Percentiles rank a stretch among this genome's conserved stretches.
These are phyloP conservation scores for Yasuhikotakia modesta DNA, from an alignment of 2,797 vertebrate species.

Conservation along the genomic window DNA sequence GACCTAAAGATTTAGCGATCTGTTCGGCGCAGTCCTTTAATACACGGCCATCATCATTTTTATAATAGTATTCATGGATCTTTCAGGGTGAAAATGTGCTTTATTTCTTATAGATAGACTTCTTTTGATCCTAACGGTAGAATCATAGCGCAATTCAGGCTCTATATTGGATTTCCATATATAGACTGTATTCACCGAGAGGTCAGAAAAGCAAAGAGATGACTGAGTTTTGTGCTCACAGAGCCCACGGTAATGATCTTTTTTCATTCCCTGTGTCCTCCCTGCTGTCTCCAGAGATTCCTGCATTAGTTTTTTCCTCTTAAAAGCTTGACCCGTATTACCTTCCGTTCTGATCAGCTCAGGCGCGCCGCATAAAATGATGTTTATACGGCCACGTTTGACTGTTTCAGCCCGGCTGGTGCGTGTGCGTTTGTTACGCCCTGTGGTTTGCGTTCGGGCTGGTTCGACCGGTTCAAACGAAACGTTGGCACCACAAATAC, in stretches of 20 bases:
- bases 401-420: not conserved
- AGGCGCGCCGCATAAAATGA: conserved; percentile 27
- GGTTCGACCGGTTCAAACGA: not conserved
- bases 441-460: not conserved
- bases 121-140: conserved; percentile 11
- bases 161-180: conserved; percentile 8
- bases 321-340: conserved; percentile 41
- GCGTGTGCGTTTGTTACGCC: not conserved
- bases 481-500: not conserved
- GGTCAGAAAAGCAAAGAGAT: conserved; percentile 31
- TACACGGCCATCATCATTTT: conserved; percentile 12
- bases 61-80: not conserved
- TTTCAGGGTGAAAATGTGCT: not conserved
- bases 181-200: conserved; percentile 1
- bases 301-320: conserved; percentile 27
- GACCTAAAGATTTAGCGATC: conserved; percentile 11
- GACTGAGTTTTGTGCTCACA: conserved; percentile 35
- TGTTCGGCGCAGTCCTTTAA: conserved; percentile 6
- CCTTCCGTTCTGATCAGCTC: conserved; percentile 24
- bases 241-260: conserved; percentile 51
- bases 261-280: conserved; percentile 52
- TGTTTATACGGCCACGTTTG: not conserved
- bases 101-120: not conserved
- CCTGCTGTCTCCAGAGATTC: conserved; percentile 25
- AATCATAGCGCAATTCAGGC: conserved; percentile 5